Evolutionary conservation across 2,113 vertebrate genomes (phyloP).

Genomic region (Caloenas nicobarica): DNA sequence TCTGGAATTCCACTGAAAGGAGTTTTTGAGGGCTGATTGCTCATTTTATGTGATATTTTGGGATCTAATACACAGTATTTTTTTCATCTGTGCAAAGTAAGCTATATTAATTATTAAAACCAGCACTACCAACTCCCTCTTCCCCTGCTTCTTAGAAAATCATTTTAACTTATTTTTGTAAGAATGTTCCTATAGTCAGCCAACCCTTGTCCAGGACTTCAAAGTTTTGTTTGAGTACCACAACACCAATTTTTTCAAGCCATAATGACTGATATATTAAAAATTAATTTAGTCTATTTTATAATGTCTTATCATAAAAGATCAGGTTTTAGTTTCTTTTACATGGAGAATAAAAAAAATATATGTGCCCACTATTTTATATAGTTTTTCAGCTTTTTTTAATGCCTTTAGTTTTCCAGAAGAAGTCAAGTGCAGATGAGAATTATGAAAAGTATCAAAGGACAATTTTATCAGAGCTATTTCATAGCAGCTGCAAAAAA

Average conservation of each 20-base stretch:
- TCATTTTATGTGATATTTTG: background rate
- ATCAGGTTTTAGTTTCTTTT: background rate
- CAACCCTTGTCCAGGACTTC: background rate
- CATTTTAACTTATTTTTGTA: background rate
- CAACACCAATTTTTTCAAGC: background rate
- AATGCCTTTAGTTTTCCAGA: background rate
- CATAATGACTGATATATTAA: background rate
- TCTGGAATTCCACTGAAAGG: background rate
- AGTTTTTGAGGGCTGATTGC: background rate
- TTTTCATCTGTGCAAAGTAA: background rate
- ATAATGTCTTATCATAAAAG: background rate
- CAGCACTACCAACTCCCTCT: background rate
- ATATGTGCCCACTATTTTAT: background rate
- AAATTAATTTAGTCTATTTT: background rate
- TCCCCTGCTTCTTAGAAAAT: background rate
- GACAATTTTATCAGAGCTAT: background rate
- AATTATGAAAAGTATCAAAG: background rate
- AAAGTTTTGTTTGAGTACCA: background rate
- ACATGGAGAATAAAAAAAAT: background rate
- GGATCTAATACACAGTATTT: background rate
- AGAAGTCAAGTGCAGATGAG: background rate
- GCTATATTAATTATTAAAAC: background rate
- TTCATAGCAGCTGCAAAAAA: background rate
- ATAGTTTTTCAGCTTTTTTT: background rate
- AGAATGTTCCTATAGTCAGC: background rate